Percentiles rank a stretch among this genome's conserved stretches.
These are phyloP conservation scores for Orius laevigatus DNA, from an alignment of 1,140 invertebrate species.

Conservation along the genomic window DNA sequence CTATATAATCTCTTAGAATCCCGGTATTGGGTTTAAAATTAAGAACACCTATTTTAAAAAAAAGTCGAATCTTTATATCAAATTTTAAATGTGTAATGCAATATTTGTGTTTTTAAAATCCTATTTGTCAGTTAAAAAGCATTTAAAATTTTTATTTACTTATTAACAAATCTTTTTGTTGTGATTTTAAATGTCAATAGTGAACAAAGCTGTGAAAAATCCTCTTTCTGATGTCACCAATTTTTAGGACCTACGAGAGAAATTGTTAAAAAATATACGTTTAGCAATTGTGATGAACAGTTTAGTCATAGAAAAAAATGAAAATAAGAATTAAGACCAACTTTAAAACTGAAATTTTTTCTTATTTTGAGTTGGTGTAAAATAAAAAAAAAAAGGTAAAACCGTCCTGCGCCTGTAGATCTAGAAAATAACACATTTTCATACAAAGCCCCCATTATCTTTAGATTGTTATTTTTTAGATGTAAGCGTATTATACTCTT, in stretches of 20 bases:
- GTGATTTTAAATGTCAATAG: neutral
- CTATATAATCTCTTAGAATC: constrained; percentile 9
- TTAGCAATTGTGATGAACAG: constrained; percentile 13
- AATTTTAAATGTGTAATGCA: constrained; percentile 2
- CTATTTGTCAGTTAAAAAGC: neutral
- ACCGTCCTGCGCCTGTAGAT: constrained; percentile 17
- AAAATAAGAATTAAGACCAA: constrained; percentile 12
- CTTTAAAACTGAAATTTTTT: constrained; percentile 11
- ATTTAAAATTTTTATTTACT: neutral
- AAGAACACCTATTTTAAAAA: neutral
- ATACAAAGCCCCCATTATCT: constrained; percentile 11
- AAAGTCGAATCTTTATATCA: neutral
- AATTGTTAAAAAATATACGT: constrained; percentile 9
- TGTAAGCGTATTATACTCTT: constrained; percentile 8
- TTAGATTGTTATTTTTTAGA: constrained; percentile 10
- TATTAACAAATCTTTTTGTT: neutral
- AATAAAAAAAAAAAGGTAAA: constrained; percentile 2
- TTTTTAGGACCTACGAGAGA: neutral
- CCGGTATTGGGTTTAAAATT: neutral
- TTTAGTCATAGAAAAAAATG: constrained; percentile 13
- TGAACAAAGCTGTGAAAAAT: neutral
- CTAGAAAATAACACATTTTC: constrained; percentile 8
- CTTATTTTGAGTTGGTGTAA: constrained; percentile 12
- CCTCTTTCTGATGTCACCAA: neutral
- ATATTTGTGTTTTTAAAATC: constrained; percentile 1